phyloP scores from a whole-genome alignment of 2,888 invertebrate genomes.

The Himalopsyche tibetana region DNA sequence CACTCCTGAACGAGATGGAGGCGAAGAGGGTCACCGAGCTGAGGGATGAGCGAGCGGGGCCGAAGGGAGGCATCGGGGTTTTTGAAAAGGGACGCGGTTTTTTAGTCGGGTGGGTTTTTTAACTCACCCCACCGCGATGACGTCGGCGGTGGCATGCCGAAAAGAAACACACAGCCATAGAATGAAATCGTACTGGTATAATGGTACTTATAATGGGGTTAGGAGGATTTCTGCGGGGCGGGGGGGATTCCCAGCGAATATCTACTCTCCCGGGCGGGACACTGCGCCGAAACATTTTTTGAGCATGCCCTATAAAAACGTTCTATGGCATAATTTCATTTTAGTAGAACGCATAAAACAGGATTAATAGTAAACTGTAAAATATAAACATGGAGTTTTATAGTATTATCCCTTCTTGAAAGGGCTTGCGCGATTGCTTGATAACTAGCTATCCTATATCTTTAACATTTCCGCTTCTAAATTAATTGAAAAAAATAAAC shows the following conservation, averaged over 20 bases:
- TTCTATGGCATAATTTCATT: background rate
- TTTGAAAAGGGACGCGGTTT: conserved; percentile 64
- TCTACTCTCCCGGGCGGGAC: conserved; percentile 52
- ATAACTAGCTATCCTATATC: too few species aligned
- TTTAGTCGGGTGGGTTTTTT: conserved; percentile 64
- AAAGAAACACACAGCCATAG: conserved; percentile 33
- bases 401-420: too few species aligned
- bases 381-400: too few species aligned
- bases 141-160: conserved; percentile 25
- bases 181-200: conserved; percentile 59
- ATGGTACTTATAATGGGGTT: conserved; percentile 66
- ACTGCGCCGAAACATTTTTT: conserved; percentile 60
- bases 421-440: too few species aligned
- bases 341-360: too few species aligned
- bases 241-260: conserved; percentile 36
- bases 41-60: background rate
- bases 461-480: too few species aligned
- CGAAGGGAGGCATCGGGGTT: conserved; percentile 6
- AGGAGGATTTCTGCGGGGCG: conserved; percentile 64
- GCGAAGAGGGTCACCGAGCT: conserved; percentile 53
- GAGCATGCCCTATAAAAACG: background rate
- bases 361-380: too few species aligned
- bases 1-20: conserved; percentile 57
- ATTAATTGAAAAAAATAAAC: too few species aligned
- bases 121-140: conserved; percentile 54